Evolutionary conservation across 2,113 vertebrate species (phyloP), one percentile per base, ranked within the genome.

Genomic region (Tinamus guttatus): DNA sequence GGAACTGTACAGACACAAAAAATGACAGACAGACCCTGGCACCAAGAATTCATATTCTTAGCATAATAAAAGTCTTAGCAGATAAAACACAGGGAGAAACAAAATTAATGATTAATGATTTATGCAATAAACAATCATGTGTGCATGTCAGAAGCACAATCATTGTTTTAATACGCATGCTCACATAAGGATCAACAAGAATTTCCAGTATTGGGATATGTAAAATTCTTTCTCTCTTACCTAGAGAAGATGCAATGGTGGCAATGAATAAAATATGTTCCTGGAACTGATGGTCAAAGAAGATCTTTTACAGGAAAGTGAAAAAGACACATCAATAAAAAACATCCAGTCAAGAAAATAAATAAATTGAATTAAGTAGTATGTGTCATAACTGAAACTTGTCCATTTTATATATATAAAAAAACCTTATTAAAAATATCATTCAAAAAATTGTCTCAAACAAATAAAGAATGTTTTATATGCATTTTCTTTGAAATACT

Each of bases 221-320:
- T 93, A 95, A 91, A 94, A 85, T 58, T 78, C 25, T 90, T 21
- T 90, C 14, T 87, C 60, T 89, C 77, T 71, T 83, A 91, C 62
- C 69, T 81, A 56, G 30, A 81, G 62, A 38, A 81, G 52, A 78
- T 81, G 28, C n/a, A 75, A 88, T 92, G 54, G 64, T 16, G 85
- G 22, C 49, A 83, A 95, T 95, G 87, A 95, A 94, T 97, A 93
- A 97, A 81, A 36, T 94, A 76, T 87, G 40, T 95, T 96, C 87
- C 92, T 75, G 94, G 83, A 95, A 95, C 1, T 18, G 13, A 45
- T 67, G 40, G 30, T 81, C 30, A 87, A 41, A 75, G 32, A 87
- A 67, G 17, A 65, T 24, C 68, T 94, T 63, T 95, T 95, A 94
- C 30, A 1, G 78, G 68, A 94, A 95, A 10, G 0, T n/a, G 38